Percentiles rank a stretch among this genome's conserved stretches.
phyloP scores from a whole-genome alignment of 2,113 vertebrate genomes.

The Toxotes jaculatrix region DNA sequence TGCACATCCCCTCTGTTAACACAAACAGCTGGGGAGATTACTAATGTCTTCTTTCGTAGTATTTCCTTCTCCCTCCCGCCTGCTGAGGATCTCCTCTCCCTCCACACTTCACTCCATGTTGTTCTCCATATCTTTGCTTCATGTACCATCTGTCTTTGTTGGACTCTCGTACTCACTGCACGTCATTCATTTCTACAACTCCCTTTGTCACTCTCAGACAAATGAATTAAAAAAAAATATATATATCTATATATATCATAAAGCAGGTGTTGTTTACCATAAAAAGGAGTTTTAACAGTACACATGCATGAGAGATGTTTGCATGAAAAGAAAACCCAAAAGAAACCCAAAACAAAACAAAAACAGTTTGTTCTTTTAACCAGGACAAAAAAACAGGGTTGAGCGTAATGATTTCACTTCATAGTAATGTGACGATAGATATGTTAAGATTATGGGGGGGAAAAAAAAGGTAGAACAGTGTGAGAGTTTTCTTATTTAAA shows the following conservation, averaged over 20 bases:
- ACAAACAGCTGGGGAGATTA: slow-evolving; percentile 72
- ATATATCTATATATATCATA: slow-evolving; percentile 12
- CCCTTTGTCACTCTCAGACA: slow-evolving; percentile 35
- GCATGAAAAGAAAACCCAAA: background rate
- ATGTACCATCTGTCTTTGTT: slow-evolving; percentile 68
- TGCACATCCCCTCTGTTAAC: slow-evolving; percentile 48
- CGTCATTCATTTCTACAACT: slow-evolving; percentile 35
- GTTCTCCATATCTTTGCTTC: slow-evolving; percentile 23
- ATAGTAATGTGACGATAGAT: no score
- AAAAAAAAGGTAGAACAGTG: no score
- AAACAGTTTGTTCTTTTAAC: background rate
- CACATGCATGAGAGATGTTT: background rate
- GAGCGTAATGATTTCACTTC: no score
- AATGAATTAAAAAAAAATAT: slow-evolving; percentile 48
- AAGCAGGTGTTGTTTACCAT: slow-evolving; percentile 66
- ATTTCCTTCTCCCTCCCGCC: slow-evolving; percentile 39
- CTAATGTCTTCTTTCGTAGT: slow-evolving; percentile 59
- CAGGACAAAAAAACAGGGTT: no score
- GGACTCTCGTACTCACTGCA: slow-evolving; percentile 25
- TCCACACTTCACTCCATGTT: slow-evolving; percentile 6
- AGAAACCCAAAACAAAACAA: background rate
- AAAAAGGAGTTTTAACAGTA: slow-evolving; percentile 33
- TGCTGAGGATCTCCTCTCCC: slow-evolving; percentile 38
- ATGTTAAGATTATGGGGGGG: no score
- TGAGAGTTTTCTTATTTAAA: no score